A percentile compares a stretch with the other conserved stretches of the same genome.
phyloP scores from a whole-genome alignment of 2,113 vertebrate genomes.

The Indicator maculatus region DNA sequence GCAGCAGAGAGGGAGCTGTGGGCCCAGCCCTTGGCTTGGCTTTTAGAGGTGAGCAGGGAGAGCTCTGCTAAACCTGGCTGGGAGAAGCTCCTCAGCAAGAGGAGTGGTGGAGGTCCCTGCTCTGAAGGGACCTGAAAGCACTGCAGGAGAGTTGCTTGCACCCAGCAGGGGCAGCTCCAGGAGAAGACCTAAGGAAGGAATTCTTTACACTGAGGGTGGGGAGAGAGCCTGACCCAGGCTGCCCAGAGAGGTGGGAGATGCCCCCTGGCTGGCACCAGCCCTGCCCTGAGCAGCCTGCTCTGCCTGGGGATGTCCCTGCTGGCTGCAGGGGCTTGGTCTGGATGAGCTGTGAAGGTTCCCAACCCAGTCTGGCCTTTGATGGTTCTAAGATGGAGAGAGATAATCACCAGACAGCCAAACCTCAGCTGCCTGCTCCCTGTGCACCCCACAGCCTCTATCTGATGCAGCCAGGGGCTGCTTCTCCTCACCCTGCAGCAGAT shows the following conservation, averaged over 20 bases:
- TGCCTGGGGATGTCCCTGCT: background rate
- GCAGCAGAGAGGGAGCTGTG: background rate
- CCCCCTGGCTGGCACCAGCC: background rate
- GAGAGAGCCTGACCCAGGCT: background rate
- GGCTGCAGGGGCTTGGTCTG: background rate
- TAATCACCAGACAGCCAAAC: background rate
- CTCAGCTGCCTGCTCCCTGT: background rate
- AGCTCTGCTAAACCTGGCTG: background rate
- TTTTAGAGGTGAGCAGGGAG: background rate
- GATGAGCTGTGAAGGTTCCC: background rate
- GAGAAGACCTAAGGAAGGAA: background rate
- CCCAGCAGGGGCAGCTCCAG: background rate
- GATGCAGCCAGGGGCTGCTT: background rate
- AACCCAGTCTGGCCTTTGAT: background rate
- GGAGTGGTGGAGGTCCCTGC: background rate
- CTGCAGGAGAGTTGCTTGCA: background rate
- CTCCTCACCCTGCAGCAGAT: background rate
- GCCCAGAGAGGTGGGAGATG: background rate
- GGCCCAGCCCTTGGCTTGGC: background rate
- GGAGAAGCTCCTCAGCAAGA: background rate
- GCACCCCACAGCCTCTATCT: rapidly evolving
- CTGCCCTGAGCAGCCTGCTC: background rate
- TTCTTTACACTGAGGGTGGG: background rate
- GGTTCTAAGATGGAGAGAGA: background rate
- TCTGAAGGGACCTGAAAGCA: background rate